Evolutionary conservation across 2,888 invertebrate genomes (phyloP), one percentile per base, ranked within the genome.

Genomic region (Halictus ligatus): DNA sequence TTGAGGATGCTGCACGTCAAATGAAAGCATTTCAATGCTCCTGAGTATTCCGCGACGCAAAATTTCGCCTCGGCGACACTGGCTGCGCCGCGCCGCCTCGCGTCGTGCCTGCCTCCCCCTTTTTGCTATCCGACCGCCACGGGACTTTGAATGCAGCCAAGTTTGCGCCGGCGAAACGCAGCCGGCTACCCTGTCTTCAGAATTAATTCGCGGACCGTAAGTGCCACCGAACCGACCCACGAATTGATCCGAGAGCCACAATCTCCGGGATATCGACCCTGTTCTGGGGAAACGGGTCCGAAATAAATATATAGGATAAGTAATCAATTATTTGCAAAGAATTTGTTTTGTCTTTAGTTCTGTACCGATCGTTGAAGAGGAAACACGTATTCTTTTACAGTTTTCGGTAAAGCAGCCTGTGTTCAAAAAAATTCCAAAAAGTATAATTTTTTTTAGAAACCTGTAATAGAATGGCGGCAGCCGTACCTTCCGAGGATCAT

Each of bases 1-100:
- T 91, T 89, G 86, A 89, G 73, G 80, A 86, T 69, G 80, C 75
- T 84, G 85, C 86, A 81, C 88, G 86, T 85, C 84, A 84, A 89
- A 92, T 83, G 89, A 92, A 85, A 80, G 84, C 87, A 89, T 90
- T 89, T 89, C 84, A 88, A 88, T 91, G 87, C 88, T 84, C 67
- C 84, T 25, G 86, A 85, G 83, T 89, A 86, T 91, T 89, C 85
- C 82, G 71, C 84, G 83, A 84, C 84, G 76, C 87, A 78, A 81
- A 83, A 86, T 86, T 82, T 84, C 80, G 43, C 85, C 78, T 75
- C 69, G 58, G 40, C 80, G 77, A 72, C 76, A 84, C 48, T 69
- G 69, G 67, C 67, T 67, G 35, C 35, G 35, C 5, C 35, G 35
- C 35, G 35, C 35, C 35, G 35, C 35, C 2, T 1, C 35, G 35